Evolutionary conservation across 1,140 invertebrate genomes (phyloP).

Genomic region (Scaptomyza graminum): DNA sequence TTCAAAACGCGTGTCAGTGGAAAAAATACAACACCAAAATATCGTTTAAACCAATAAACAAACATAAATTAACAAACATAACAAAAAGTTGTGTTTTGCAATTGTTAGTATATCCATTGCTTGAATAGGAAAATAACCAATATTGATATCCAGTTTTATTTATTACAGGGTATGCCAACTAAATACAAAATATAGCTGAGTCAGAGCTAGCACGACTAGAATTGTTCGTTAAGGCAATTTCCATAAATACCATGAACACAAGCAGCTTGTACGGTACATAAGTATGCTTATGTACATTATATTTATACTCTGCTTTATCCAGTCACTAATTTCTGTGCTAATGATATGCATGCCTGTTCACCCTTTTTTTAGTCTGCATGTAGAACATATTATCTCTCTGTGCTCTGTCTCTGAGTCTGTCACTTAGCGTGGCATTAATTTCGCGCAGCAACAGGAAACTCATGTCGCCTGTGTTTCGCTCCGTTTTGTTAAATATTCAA

Average conservation of each 20-base stretch:
- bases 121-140: no score
- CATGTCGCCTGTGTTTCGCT: slow-evolving; percentile 18
- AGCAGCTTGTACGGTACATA: not conserved
- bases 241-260: not conserved
- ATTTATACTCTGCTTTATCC: not conserved
- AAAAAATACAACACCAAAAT: slow-evolving; percentile 69
- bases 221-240: slow-evolving; percentile 3
- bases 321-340: slow-evolving; percentile 10
- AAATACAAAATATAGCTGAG: not conserved
- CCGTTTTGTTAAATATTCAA: slow-evolving; percentile 45
- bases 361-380: not conserved
- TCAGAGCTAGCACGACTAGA: not conserved
- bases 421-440: slow-evolving; percentile 11
- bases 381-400: not conserved
- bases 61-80: slow-evolving; percentile 18
- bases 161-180: not conserved
- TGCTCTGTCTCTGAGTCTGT: not conserved
- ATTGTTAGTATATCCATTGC: no score
- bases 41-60: slow-evolving; percentile 26
- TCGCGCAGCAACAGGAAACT: slow-evolving; percentile 35
- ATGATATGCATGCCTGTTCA: slow-evolving; percentile 19
- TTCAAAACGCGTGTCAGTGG: slow-evolving; percentile 73
- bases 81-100: not conserved
- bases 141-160: not conserved
- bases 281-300: not conserved